Base-by-base conservation (phyloP, 2,797 vertebrate species). In the Myioborus melanocephalus region DNA sequence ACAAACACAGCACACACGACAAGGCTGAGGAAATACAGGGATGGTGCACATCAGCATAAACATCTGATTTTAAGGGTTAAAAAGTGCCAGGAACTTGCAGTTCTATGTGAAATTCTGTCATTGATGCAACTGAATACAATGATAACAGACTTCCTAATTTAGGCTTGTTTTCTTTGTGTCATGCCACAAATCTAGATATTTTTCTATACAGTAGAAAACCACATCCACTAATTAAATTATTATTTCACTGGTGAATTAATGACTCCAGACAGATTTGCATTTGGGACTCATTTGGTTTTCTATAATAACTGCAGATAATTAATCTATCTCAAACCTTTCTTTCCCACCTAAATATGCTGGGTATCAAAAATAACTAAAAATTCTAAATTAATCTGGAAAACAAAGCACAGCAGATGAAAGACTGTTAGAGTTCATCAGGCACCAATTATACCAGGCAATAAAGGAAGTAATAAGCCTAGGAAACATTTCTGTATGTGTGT, bases 301-400 rank as follows among this genome's bases (percentile, higher is more conserved):
- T 98, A 98, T 98, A 98, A 98, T 98, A 97, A 99, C 98, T 98
- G 98, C 96, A 98, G 98, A 98, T 99, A 99, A 99, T 99, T 99
- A 99, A 97, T 99, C 98, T 98, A 98, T 98, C 98, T 99, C 98
- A 98, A 96, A 98, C 97, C 97, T 98, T 94, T 98, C 98, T 98
- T 98, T 98, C 97, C 97, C 95, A 97, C 96, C 97, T 98, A 98
- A 91, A 97, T 97, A 98, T 97, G 96, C 97, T 80, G 88, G 85
- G 93, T 96, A 97, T 98, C 98, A 98, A 97, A 99, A 99, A 98
- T 98, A 98, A 99, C 98, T 98, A 98, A 98, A 98, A 98, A 98
- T 97, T 98, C 98, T 98, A 99, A 99, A 99, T 99, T 98, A 98
- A 99, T 98, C 98, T 98, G 98, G 98, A 98, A 98, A 98, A 98